phyloP scores from a whole-genome alignment of 2,888 invertebrate species.

The Heteromurus nitidus region DNA sequence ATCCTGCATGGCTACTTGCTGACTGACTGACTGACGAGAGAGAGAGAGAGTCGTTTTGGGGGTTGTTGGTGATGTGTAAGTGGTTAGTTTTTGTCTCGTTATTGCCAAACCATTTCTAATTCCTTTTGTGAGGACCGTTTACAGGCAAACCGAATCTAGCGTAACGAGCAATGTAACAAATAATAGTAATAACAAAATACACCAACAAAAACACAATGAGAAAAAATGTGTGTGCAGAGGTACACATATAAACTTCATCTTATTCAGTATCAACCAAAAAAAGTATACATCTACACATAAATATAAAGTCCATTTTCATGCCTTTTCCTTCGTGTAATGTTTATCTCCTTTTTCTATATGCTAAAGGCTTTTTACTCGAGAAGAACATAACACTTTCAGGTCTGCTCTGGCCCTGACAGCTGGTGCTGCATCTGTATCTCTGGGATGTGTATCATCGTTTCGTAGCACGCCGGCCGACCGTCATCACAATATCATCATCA shows the following conservation, averaged over 20 bases:
- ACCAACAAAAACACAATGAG: no score
- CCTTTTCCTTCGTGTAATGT: conserved; percentile 6
- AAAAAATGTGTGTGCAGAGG: no score
- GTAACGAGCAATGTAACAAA: conserved; percentile 52
- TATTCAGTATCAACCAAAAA: no score
- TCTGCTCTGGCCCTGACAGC: conserved; percentile 47
- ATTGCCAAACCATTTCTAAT: conserved; percentile 52
- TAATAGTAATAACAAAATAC: no score
- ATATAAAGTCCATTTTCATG: conserved; percentile 9
- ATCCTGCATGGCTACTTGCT: conserved; percentile 3
- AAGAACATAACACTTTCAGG: conserved; percentile 17
- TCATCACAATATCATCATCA: conserved; percentile 22
- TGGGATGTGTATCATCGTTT: conserved; percentile 57
- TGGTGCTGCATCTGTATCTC: conserved; percentile 25
- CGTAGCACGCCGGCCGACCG: conserved; percentile 54
- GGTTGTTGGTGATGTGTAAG: background rate
- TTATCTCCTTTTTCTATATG: conserved; percentile 30
- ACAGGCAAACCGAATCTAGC: conserved; percentile 46
- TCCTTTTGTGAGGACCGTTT: conserved; percentile 53
- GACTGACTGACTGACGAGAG: conserved; percentile 15
- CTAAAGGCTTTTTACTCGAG: conserved; percentile 20
- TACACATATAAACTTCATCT: no score
- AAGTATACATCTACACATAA: background rate
- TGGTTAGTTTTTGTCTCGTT: conserved; percentile 40
- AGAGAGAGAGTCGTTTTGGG: no score